Base-by-base conservation (phyloP, 2,113 vertebrate species). In the Carassius carassius region DNA sequence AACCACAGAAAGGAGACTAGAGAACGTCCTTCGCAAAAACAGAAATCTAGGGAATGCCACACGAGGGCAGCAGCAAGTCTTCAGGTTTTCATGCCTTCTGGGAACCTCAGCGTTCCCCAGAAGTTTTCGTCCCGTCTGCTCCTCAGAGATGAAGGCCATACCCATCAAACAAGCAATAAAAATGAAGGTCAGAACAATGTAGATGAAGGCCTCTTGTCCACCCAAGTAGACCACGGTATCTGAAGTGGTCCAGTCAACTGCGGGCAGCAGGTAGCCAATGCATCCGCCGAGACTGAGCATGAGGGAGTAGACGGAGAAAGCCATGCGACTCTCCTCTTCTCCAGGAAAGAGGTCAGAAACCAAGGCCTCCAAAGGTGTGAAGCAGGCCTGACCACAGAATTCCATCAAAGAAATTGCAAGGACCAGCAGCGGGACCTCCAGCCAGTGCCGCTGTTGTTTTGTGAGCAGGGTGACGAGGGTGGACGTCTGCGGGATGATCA, bases 271-370 rank as follows among this genome's bases (percentile, higher is more conserved):
- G 91, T 96, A 97, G 4, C 96, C 96, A 0, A 97, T 86, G 87
- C 96, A 97, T 87, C 96, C 96, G 0, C 96, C 96, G 1, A 97
- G 73, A 92, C 96, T 96, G 92, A 97, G 91, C 95, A 97, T 96
- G 88, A 97, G 93, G 85, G 96, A 95, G 0, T 95, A 96, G 81
- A 96, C 2, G 0, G 96, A 96, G 90, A 96, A 97, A 5, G 96
- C 96, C 78, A 91, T 94, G 75, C 92, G 94, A 86, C 96, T 96
- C 86, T 90, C 92, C 82, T 96, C 94, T 0, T 94, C 94, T 84
- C 96, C 95, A 54, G 95, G 94, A 92, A 95, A 97, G 70, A 96
- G 94, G 91, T 97, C 96, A 0, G 95, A 96, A 63, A 97, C 94
- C 87, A 97, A 91, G 0, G 96, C 96, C 86, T 96, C 96, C 85